Evolutionary conservation across 2,113 vertebrate species (phyloP), one percentile per base, ranked within the genome.

Genomic region (Sciurus niger): DNA sequence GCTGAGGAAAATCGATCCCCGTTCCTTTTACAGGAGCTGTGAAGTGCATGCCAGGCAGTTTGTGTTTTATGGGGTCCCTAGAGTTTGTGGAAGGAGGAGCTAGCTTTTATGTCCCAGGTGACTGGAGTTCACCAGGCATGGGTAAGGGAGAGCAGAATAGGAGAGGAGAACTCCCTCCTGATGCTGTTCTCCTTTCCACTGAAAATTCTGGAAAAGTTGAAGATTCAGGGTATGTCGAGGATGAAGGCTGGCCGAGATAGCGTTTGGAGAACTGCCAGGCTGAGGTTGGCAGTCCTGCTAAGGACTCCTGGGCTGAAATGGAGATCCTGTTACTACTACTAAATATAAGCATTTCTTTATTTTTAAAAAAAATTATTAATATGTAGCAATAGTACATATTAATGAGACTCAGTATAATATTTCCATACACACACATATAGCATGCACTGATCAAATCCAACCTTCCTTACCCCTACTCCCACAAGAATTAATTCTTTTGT

Each of bases 31-130:
- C 28, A 89, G 94, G 40, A 94, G 78, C 85, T 55, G 30, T 72
- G 70, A 77, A 73, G 89, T 91, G 37, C 95, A 46, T 86, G 70
- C 32, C 1, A 95, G 89, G 46, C 78, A 63, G 84, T 95, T 83
- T 92, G 83, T 46, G 2, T 84, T 77, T 97, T 92, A 92, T 89
- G 87, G 94, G 60, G 34, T 94, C 94, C 84, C 91, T n/a, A 11
- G 86, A 95, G 53, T 89, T 89, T 58, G 22, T 48, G 30, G 82
- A 76, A 86, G 73, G 86, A 67, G 30, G 86, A 86, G 72, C 84
- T 37, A 1, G 53, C 48, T 72, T 95, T 97, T 74, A 73, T 68
- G 77, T 96, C 55, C 58, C 43, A 32, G 17, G 51, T 46, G 17
- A 68, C 17, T 30, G 37, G 82, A 73, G 65, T n/a, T 91, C 83